Conservation (phyloP, 2,113 vertebrate genomes). For the Cochlearius cochlearius region DNA sequence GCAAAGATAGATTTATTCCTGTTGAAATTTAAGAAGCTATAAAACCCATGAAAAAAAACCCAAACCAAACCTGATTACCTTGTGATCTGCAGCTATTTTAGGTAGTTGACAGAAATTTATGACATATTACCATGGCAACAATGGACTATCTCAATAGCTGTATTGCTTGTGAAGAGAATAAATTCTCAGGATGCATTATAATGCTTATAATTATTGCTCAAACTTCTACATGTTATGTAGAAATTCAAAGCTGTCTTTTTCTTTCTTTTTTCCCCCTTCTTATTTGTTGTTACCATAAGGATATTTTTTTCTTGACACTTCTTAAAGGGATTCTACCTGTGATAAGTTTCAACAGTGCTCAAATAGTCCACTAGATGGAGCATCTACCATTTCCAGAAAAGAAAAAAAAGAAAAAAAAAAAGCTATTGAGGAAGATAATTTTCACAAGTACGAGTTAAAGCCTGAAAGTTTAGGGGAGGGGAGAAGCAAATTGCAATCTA, state of each 20-base stretch:
- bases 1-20: not conserved
- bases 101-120: slow-evolving; percentile 47
- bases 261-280: too few species aligned
- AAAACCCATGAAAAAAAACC: not conserved
- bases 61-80: not conserved
- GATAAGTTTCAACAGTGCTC: slow-evolving; percentile 16
- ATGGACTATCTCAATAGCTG: slow-evolving; percentile 12
- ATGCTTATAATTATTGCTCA: not conserved
- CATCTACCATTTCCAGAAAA: slow-evolving; percentile 50
- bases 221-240: not conserved
- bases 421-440: not conserved
- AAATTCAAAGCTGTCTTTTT: not conserved
- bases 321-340: not conserved
- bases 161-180: not conserved
- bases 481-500: not conserved
- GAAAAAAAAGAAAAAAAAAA: not conserved
- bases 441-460: not conserved
- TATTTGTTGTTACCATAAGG: not conserved
- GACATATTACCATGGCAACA: slow-evolving; percentile 51
- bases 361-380: slow-evolving; percentile 74
- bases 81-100: slow-evolving; percentile 55
- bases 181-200: not conserved
- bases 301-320: not conserved
- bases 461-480: not conserved
- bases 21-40: not conserved